Base-by-base conservation (phyloP, 2,113 vertebrate species). In the Etia nguti region DNA sequence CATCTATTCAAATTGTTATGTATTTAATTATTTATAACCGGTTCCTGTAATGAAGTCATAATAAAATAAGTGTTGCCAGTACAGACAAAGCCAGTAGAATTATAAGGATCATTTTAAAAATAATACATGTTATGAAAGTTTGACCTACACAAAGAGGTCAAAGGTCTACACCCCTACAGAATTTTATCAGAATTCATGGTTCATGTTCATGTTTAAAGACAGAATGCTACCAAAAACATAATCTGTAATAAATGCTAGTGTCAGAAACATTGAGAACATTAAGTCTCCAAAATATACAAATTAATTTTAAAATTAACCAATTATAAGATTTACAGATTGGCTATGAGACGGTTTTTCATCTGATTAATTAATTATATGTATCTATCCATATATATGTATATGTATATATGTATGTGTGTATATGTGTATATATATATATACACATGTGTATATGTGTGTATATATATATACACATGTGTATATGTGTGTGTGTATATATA, bases 21-120 rank as follows among this genome's bases (percentile, higher is more conserved):
- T n/a, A n/a, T 62, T 62, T 36, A 36, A 62, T 36, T 62, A 62
- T 62, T 62, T 36, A 62, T 62, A 12, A 18, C 36, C 0, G n/a
- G 29, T 62, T 36, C 0, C 31, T 7, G 60, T 65, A n/a, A 65
- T 36, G 18, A 65, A 2, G 31, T 36, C 31, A 65, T n/a, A 0
- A 36, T 65, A 36, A 65, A 62, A 62, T 62, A 1, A 0, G 0
- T 36, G 60, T n/a, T 65, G 2, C 18, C 10, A 65, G 0, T n/a
- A 36, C 60, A 65, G n/a, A 36, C 60, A 65, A 36, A 65, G 4
- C 18, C 18, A 65, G 31, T n/a, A 65, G 60, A 65, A 65, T 36
- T 65, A n/a, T 36, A 36, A n/a, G 18, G 6, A 62, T 62, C 10
- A 36, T 62, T 62, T 62, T 11, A 62, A 62, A 62, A 36, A 62